These are phyloP conservation scores for Rhogogaster chlorosoma DNA, from an alignment of 2,888 invertebrate genomes.

Conservation along the genomic window DNA sequence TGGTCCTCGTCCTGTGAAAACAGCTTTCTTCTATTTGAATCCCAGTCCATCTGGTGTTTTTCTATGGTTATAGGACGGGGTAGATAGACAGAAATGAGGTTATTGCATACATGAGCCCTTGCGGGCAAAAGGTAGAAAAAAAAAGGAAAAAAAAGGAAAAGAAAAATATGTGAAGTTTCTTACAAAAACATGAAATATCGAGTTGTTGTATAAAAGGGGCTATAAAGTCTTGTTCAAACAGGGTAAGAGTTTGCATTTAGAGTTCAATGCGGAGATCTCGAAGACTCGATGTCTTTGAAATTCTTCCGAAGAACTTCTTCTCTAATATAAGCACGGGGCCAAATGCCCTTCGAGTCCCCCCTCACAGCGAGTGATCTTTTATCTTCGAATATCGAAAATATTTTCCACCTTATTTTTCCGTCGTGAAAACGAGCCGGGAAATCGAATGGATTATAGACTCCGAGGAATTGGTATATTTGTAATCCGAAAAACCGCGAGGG, in stretches of 20 bases:
- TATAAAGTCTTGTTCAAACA: not conserved
- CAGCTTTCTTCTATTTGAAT: not conserved
- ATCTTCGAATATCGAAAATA: not conserved
- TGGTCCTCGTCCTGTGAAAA: not conserved
- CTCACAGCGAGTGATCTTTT: not conserved
- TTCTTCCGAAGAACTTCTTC: not conserved
- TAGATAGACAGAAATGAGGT: not conserved
- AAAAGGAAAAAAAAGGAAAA: not conserved
- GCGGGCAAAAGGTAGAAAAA: not conserved
- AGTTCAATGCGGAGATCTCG: not conserved
- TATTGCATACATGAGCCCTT: not conserved
- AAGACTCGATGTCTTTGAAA: not conserved
- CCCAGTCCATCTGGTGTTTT: not conserved
- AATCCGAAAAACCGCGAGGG: not conserved
- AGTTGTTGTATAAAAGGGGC: not conserved
- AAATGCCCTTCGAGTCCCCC: not conserved
- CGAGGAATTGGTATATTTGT: not conserved
- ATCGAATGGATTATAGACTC: not conserved
- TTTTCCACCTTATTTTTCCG: not conserved
- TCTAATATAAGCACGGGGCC: not conserved
- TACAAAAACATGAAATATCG: not conserved
- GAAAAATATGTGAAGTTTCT: constrained; percentile 7
- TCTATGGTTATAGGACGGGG: not conserved
- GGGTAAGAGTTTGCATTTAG: not conserved
- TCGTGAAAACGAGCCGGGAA: not conserved